Conservation (phyloP, 2,888 invertebrate species). For the Tiphia femorata region DNA sequence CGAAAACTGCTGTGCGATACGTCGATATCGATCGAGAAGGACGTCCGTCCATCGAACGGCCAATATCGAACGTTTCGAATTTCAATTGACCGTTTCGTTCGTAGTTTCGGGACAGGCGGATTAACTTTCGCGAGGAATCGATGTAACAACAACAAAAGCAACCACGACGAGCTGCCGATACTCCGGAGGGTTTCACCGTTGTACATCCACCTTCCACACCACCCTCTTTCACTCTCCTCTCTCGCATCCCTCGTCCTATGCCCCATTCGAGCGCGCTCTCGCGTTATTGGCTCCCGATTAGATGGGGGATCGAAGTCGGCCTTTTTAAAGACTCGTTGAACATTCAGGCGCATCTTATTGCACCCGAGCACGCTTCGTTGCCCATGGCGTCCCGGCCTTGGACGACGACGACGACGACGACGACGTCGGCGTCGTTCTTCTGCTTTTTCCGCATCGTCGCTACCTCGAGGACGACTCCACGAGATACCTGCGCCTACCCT, state of each 20-base stretch:
- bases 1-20: too few relatives aligned
- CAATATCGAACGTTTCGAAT: constrained; percentile 11
- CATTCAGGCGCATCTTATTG: neutral
- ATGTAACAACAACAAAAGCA: constrained; percentile 10
- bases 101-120: constrained; percentile 18
- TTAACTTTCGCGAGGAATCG: constrained; percentile 22
- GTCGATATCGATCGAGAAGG: too few relatives aligned
- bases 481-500: too few relatives aligned
- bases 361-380: neutral
- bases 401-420: too few relatives aligned
- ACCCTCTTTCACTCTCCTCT: neutral
- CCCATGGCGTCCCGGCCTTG: too few relatives aligned
- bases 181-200: neutral
- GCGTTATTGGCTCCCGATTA: constrained; percentile 7
- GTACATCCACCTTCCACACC: neutral
- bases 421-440: too few relatives aligned
- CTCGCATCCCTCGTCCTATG: neutral
- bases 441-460: too few relatives aligned
- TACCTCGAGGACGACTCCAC: too few relatives aligned
- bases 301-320: constrained; percentile 15
- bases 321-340: constrained; percentile 14
- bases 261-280: neutral
- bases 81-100: constrained; percentile 16
- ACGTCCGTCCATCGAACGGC: too few relatives aligned
- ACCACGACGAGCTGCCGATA: too few relatives aligned